These are phyloP conservation scores for Rhynchopsitta pachyrhyncha DNA, from an alignment of 2,113 vertebrate genomes.

Conservation along the genomic window DNA sequence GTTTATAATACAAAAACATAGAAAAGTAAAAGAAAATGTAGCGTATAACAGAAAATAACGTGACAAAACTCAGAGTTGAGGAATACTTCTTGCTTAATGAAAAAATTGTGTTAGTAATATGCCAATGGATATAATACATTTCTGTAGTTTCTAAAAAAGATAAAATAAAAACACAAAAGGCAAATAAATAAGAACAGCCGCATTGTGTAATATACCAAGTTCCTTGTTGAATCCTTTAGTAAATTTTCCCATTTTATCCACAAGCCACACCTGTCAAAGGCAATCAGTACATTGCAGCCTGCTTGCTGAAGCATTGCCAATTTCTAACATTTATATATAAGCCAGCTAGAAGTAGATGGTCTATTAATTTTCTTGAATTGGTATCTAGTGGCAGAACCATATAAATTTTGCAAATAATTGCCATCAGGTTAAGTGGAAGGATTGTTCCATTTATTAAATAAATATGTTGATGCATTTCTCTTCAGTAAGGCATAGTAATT, in stretches of 20 bases:
- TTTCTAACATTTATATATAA: not conserved
- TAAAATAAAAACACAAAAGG: not conserved
- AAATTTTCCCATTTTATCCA: slow-evolving; percentile 42
- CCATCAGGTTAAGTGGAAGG: slow-evolving; percentile 27
- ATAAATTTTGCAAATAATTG: slow-evolving; percentile 56
- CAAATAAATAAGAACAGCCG: not conserved
- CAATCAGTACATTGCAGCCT: slow-evolving; percentile 3
- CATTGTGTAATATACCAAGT: not conserved
- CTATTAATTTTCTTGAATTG: slow-evolving; percentile 50
- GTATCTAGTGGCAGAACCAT: slow-evolving; percentile 15
- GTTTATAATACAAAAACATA: not conserved
- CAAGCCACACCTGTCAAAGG: slow-evolving; percentile 30
- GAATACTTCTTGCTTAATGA: not conserved
- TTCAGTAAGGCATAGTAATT: not conserved
- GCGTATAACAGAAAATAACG: not conserved
- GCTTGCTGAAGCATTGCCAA: not conserved
- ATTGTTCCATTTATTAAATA: slow-evolving; percentile 45
- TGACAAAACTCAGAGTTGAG: not conserved
- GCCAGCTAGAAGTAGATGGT: not conserved
- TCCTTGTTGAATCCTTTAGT: not conserved
- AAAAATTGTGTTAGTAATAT: not conserved
- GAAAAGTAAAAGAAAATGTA: not conserved
- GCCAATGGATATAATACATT: not conserved
- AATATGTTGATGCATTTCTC: slow-evolving; percentile 30
- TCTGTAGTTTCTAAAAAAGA: not conserved